Base-by-base conservation (phyloP, 2,888 invertebrate genomes). In the Acronicta aceris region DNA sequence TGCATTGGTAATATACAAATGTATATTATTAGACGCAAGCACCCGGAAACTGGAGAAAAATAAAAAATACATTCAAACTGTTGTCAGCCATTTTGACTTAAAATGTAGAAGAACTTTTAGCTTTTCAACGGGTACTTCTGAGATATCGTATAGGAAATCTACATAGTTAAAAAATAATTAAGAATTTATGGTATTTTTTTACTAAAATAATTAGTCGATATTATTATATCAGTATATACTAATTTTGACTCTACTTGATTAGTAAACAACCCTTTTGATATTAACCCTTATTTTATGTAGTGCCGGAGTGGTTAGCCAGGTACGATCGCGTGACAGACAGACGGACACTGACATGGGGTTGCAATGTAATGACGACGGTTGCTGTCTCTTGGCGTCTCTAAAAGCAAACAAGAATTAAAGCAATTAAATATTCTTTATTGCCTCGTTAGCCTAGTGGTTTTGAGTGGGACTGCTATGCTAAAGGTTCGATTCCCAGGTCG, bases 301-400 rank as follows among this genome's bases (percentile, higher is more conserved):
- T 21, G 17, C 12, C 16, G 17, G 49, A 50, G 40, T 41, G 49
- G 45, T 38, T 38, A n/a, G n/a, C 4, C 36, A 49, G 30, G 40
- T 51, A 51, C 46, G 36, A 33, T 45, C 16, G 15, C 40, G 53
- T 48, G 60, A 52, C 60, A 52, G 67, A 53, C 48, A 42, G 63
- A 68, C 38, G 17, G 73, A 59, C 65, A 55, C 17, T 64, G 74
- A 73, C 56, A 30, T 49, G 45, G 51, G 65, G 43, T 52, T 40
- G 46, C 49, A 67, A 60, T 50, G 30, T 38, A 55, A 51, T 38
- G 52, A 54, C 30, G 30, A 17, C n/a, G 9, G 38, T 16, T 38
- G 25, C n/a, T n/a, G n/a, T 7, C 17, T 30, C 15, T 42, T 30
- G 15, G 36, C 25, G 38, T 42, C n/a, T 30, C 10, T 0, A 42